Evolutionary conservation across 2,888 invertebrate genomes (phyloP).

Genomic region (Tridacna crocea): DNA sequence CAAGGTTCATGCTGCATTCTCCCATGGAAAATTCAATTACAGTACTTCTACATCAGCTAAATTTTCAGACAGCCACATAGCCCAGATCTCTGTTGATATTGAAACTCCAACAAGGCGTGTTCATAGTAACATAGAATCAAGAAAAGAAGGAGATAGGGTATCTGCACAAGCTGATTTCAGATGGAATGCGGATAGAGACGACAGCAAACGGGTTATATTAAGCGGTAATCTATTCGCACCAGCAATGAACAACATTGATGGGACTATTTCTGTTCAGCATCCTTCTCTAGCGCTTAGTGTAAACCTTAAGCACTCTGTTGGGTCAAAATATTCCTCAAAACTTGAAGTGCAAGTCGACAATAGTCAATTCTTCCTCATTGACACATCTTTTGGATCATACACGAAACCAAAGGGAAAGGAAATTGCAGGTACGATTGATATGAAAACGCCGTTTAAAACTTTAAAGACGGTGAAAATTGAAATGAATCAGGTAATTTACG

Average conservation of each 20-base stretch:
- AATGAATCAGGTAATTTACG: conserved; percentile 53
- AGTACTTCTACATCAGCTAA: conserved; percentile 52
- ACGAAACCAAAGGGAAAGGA: conserved; percentile 29
- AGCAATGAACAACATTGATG: conserved; percentile 50
- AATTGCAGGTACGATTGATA: conserved; percentile 49
- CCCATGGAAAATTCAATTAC: conserved; percentile 57
- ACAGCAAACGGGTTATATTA: conserved; percentile 50
- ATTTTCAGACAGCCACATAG: conserved; percentile 32
- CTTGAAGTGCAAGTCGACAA: conserved; percentile 61
- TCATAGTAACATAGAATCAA: conserved; percentile 60
- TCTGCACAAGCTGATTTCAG: conserved; percentile 60
- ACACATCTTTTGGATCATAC: conserved; percentile 54
- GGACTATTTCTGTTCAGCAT: conserved; percentile 54
- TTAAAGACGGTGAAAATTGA: conserved; percentile 44
- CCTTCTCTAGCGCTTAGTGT: conserved; percentile 54
- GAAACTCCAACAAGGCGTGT: conserved; percentile 64
- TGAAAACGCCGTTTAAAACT: conserved; percentile 58
- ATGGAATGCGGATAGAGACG: conserved; percentile 72
- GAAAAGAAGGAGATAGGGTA: conserved; percentile 46
- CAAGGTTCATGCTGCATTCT: conserved; percentile 47
- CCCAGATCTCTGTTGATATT: conserved; percentile 62
- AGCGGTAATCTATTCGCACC: conserved; percentile 51
- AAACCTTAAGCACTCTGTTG: conserved; percentile 58
- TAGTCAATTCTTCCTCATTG: conserved; percentile 54
- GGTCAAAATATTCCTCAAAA: conserved; percentile 58